These are phyloP conservation scores for Ameiurus melas DNA, from an alignment of 2,113 vertebrate species.

Conservation along the genomic window DNA sequence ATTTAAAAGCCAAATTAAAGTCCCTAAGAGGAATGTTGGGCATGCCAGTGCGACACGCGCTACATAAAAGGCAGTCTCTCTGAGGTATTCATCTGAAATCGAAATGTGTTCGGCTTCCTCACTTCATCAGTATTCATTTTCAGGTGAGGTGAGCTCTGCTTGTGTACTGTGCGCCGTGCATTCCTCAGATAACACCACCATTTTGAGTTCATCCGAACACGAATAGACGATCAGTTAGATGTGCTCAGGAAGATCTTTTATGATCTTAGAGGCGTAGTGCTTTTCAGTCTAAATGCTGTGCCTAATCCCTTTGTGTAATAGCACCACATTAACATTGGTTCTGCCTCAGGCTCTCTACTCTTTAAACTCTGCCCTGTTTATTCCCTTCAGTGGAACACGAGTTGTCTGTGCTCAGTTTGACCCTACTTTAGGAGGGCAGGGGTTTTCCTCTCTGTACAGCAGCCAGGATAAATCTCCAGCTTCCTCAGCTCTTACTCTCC, in stretches of 20 bases:
- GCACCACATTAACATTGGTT: slow-evolving; percentile 12
- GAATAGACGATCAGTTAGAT: background rate
- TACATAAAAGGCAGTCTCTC: background rate
- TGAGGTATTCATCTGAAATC: background rate
- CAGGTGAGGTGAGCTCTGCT: background rate
- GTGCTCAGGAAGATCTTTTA: background rate
- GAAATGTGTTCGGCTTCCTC: background rate
- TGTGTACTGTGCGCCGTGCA: background rate
- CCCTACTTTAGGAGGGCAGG: slow-evolving; percentile 33
- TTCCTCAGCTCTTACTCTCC: background rate
- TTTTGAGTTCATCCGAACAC: background rate
- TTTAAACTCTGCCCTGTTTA: slow-evolving; percentile 25
- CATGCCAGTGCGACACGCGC: background rate
- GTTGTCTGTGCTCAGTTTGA: slow-evolving; percentile 49
- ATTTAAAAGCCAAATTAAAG: background rate
- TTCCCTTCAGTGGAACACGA: slow-evolving; percentile 43
- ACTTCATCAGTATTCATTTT: background rate
- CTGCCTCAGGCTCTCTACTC: slow-evolving; percentile 11
- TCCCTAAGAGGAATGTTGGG: background rate
- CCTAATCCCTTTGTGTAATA: slow-evolving; percentile 5
- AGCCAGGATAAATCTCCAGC: slow-evolving; percentile 8
- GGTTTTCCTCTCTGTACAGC: slow-evolving; percentile 8
- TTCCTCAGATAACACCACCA: background rate
- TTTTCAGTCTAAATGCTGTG: background rate
- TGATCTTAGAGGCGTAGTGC: background rate